A percentile compares a stretch with the other conserved stretches of the same genome.
Conservation (phyloP, 2,888 invertebrate genomes). For the Pammene aurita region DNA sequence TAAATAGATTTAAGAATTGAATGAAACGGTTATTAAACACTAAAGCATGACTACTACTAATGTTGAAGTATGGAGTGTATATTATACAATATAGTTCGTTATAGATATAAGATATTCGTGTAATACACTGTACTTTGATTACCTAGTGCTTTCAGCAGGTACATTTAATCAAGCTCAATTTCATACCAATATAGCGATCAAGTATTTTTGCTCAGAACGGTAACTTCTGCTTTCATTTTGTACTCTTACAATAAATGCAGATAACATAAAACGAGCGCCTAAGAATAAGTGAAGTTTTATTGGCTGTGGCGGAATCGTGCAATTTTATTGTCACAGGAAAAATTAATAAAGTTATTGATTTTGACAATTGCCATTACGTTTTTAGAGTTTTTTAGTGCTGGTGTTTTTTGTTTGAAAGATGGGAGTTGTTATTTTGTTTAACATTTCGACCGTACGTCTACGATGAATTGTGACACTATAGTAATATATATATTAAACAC, state of each 20-base stretch:
- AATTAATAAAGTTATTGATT: not conserved
- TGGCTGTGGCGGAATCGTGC: constrained; percentile 10
- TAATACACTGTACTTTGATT: constrained; percentile 28
- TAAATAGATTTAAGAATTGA: constrained; percentile 47
- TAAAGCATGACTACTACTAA: constrained; percentile 72
- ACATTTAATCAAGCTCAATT: constrained; percentile 35
- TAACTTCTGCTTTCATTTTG: not conserved
- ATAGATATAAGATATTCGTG: constrained; percentile 13
- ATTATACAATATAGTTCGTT: constrained; percentile 35
- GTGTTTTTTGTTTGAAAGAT: not conserved
- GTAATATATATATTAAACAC: constrained; percentile 21
- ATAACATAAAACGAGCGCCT: not conserved
- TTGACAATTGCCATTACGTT: not conserved
- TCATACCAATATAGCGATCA: constrained; percentile 15
- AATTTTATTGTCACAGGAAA: constrained; percentile 34
- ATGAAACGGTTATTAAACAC: constrained; percentile 51
- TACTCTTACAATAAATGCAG: constrained; percentile 12
- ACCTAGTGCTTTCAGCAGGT: constrained; percentile 36
- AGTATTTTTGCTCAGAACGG: not conserved
- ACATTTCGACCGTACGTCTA: not conserved
- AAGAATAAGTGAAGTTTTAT: constrained; percentile 5
- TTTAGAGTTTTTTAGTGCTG: not conserved
- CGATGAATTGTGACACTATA: not conserved
- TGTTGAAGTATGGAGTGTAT: constrained; percentile 67
- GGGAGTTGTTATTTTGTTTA: not conserved